Evolutionary conservation across 1,140 invertebrate genomes (phyloP), one percentile per base, ranked within the genome.

Genomic region (Campodea augens): DNA sequence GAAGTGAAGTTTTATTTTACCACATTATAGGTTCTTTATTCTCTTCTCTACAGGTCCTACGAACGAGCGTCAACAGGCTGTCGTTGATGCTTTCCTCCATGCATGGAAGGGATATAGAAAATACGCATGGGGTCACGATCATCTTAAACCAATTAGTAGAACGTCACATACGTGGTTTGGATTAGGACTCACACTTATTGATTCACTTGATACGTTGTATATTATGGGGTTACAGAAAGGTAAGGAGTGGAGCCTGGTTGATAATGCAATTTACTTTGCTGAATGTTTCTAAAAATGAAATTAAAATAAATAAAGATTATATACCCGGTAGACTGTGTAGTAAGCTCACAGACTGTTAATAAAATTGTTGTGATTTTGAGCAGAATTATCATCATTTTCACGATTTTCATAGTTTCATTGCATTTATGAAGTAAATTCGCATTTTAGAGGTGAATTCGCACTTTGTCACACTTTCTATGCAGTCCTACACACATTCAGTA

Each of bases 71-170:
- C 66, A 69, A 51, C 47, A 51, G 46, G 62, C 65, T n/a, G 62
- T 71, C 21, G 60, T 67, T 2, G 52, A 54, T 15, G 70, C 68
- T n/a, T 69, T 72, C 53, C 49, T 56, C 40, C 82, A 89, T 58
- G 87, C 90, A 3, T 98, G 92, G 92, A 74, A 84, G 58, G 89
- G 82, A 57, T 98, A 98, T 64, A 86, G 82, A 41, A 72, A 83
- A 47, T 92, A 92, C 64, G 89, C 92, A 0, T 98, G 93, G 95
- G 96, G 95, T 49, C 83, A 91, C 55, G 98, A 99, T 63, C 95
- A 99, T 64, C 63, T 98, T 52, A 74, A 78, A 53, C 93, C 96
- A 0, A 73, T 98, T n/a, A 80, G 81, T 21, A 89, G 87, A 59
- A 93, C 99, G 63, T 78, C 77, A 49, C 80, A 82, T 19, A 90